These are phyloP conservation scores for Xestia c-nigrum DNA, from an alignment of 2,888 invertebrate species.

Conservation along the genomic window DNA sequence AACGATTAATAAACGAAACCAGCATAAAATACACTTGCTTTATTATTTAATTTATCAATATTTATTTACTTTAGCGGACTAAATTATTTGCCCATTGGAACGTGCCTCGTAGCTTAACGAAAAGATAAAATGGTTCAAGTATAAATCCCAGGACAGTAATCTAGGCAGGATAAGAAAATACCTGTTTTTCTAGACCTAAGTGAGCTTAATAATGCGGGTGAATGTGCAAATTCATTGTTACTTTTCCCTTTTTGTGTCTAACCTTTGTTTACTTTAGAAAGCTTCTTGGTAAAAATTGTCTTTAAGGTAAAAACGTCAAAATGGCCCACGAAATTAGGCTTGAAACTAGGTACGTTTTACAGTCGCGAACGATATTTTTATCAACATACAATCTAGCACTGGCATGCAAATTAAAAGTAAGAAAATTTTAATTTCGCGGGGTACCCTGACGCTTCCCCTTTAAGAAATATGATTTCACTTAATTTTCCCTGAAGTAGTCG, in stretches of 20 bases:
- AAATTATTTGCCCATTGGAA: neutral
- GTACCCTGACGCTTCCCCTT: no score
- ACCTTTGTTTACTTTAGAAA: constrained; percentile 25
- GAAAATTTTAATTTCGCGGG: no score
- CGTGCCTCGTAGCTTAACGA: neutral
- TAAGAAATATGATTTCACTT: neutral
- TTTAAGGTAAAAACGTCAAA: no score
- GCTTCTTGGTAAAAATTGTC: neutral
- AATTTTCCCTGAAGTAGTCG: neutral
- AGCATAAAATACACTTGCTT: constrained; percentile 1
- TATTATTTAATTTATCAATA: constrained; percentile 22
- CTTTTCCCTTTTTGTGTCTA: constrained; percentile 1
- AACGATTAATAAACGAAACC: constrained; percentile 5
- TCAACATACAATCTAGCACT: no score
- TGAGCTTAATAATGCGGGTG: constrained; percentile 13
- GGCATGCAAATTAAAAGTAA: no score
- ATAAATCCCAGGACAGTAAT: constrained; percentile 21
- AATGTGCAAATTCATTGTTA: constrained; percentile 18
- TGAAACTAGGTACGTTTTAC: no score
- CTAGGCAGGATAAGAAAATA: constrained; percentile 32
- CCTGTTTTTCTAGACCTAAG: constrained; percentile 23
- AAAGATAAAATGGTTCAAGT: neutral
- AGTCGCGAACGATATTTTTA: no score
- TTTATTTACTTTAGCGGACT: constrained; percentile 31
- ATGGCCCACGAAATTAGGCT: no score